phyloP scores from a whole-genome alignment of 2,888 invertebrate species.

The Apamea crenata region DNA sequence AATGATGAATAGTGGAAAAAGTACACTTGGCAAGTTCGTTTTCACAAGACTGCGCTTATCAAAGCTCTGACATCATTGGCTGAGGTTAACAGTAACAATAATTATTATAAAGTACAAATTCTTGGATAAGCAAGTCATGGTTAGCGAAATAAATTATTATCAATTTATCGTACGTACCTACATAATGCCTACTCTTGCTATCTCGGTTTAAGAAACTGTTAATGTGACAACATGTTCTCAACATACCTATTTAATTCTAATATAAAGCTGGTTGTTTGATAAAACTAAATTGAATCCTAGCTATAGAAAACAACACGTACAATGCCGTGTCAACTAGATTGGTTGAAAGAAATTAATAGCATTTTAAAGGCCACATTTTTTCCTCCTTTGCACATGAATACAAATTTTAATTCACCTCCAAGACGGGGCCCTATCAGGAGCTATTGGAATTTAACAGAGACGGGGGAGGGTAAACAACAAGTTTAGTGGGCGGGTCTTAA shows the following conservation, averaged over 20 bases:
- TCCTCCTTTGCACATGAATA: slow-evolving; percentile 11
- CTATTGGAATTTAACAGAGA: not conserved
- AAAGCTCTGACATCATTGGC: slow-evolving; percentile 63
- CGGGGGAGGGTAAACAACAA: not conserved
- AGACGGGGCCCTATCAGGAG: slow-evolving; percentile 7
- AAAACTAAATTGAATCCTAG: slow-evolving; percentile 24
- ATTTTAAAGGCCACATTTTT: slow-evolving; percentile 6
- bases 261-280: slow-evolving; percentile 45
- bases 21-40: slow-evolving; percentile 64
- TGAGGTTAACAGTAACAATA: slow-evolving; percentile 67
- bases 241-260: slow-evolving; percentile 18
- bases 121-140: slow-evolving; percentile 61
- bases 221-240: slow-evolving; percentile 28
- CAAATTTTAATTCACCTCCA: slow-evolving; percentile 9
- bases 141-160: slow-evolving; percentile 52
- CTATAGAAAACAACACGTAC: slow-evolving; percentile 2
- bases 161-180: slow-evolving; percentile 42
- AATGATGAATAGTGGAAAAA: slow-evolving; percentile 38
- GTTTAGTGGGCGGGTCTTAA: slow-evolving; percentile 9
- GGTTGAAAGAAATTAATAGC: slow-evolving; percentile 4
- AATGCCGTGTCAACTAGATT: slow-evolving; percentile 5
- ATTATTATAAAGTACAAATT: slow-evolving; percentile 60
- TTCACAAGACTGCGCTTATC: slow-evolving; percentile 67
- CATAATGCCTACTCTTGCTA: slow-evolving; percentile 21
- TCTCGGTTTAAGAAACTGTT: slow-evolving; percentile 51